A percentile compares a stretch with the other conserved stretches of the same genome.
Evolutionary conservation across 2,888 invertebrate genomes (phyloP).

Genomic region (Globia sparganii): DNA sequence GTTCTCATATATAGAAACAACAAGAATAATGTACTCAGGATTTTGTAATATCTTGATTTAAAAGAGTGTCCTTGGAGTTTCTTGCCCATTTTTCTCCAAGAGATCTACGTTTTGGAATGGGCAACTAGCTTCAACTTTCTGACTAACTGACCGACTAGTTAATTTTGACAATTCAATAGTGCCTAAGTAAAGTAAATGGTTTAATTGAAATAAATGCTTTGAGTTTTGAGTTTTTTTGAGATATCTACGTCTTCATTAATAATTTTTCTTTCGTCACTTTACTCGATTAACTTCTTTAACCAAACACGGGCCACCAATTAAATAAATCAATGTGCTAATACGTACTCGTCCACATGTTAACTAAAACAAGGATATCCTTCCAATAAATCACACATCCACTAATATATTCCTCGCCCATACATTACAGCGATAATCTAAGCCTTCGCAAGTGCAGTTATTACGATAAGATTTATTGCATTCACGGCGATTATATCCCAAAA

Average conservation of each 20-base stretch:
- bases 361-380: conserved; percentile 70
- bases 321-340: conserved; percentile 47
- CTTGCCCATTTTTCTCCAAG: too few relatives aligned
- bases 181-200: too few relatives aligned
- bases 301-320: conserved; percentile 42
- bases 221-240: too few relatives aligned
- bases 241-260: not conserved
- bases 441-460: conserved; percentile 89
- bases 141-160: too few relatives aligned
- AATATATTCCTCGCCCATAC: conserved; percentile 79
- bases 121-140: too few relatives aligned
- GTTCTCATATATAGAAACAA: too few relatives aligned
- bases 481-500: conserved; percentile 85
- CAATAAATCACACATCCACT: conserved; percentile 80
- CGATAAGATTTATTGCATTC: conserved; percentile 85
- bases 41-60: too few relatives aligned
- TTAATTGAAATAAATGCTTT: too few relatives aligned
- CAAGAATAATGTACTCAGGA: too few relatives aligned
- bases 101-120: too few relatives aligned
- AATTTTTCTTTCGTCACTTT: not conserved
- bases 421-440: conserved; percentile 84
- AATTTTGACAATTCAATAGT: too few relatives aligned
- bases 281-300: not conserved
- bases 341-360: conserved; percentile 50
- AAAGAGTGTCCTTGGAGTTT: too few relatives aligned